Evolutionary conservation across 2,888 invertebrate genomes (phyloP).

Genomic region (Oscheius sp.): DNA sequence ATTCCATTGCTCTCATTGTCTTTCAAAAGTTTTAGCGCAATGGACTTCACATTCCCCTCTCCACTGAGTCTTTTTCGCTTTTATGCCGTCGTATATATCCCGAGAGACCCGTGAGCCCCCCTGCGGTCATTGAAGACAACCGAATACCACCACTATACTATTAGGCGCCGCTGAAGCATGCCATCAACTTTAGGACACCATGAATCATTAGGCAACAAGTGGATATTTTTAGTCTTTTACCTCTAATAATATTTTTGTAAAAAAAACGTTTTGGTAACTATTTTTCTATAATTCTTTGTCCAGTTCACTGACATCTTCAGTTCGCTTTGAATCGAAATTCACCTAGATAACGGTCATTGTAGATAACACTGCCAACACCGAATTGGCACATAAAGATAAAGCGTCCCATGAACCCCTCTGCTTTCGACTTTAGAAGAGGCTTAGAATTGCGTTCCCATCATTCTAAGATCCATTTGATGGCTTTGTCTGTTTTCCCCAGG

Average conservation of each 20-base stretch:
- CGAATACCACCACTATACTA: constrained; percentile 20
- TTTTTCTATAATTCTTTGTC: not conserved
- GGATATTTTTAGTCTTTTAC: too few relatives aligned
- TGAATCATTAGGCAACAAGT: constrained; percentile 27
- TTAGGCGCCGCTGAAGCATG: constrained; percentile 29
- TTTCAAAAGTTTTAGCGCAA: not conserved
- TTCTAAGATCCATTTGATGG: too few relatives aligned
- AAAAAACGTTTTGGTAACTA: not conserved
- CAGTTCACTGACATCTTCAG: not conserved
- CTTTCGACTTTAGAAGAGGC: not conserved
- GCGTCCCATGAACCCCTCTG: not conserved
- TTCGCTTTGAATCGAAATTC: constrained; percentile 15
- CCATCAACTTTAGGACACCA: constrained; percentile 29
- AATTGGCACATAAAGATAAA: constrained; percentile 31
- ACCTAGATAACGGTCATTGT: not conserved
- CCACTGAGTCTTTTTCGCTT: not conserved
- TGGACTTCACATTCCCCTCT: too few relatives aligned
- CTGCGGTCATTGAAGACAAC: not conserved
- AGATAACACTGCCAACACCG: constrained; percentile 23
- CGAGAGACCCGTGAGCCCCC: not conserved
- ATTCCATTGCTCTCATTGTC: not conserved
- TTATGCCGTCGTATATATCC: not conserved
- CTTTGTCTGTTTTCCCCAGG: too few relatives aligned
- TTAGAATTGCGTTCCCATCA: too few relatives aligned
- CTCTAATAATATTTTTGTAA: too few relatives aligned